Base-by-base conservation (phyloP, 2,797 vertebrate species). In the Sebastes hubbsi region DNA sequence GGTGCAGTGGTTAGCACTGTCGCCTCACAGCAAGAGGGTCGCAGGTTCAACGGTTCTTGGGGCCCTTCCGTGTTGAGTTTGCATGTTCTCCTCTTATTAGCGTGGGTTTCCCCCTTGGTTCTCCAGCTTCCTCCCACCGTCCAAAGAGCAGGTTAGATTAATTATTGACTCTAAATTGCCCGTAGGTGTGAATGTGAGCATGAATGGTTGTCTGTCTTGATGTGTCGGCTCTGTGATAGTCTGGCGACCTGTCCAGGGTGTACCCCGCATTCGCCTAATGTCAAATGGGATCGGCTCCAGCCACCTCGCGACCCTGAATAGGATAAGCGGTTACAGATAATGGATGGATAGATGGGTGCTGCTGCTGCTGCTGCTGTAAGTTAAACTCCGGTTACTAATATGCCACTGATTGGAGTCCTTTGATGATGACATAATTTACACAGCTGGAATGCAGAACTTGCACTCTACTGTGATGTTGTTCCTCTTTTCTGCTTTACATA, bases 251-350 rank as follows among this genome's bases (percentile, higher is more conserved):
- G 8, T 52, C 18, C 46, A 52, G 8, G 18, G 0, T 52, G 18
- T 20, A 52, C 46, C 18, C 1, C 18, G 0, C 46, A 0, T 52
- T 9, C 4, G 46, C 46, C 46, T 0, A 52, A n/a, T 52, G 8
- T n/a, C 46, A 52, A 18, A 27, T 27, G 27, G 27, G 46, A 52
- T 52, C 18, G 18, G 46, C 46, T 52, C 46, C 2, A 52, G 46
- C 46, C 8, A 4, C 46, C 46, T 8, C 18, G 8, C 46, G 1
- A 49, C 46, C 46, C 46, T 52, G 8, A 52, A 52, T n/a, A n/a
- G 8, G 46, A 52, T 52, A 1, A 49, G 16, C 18, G 18, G 46
- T 52, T 52, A 52, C 46, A 20, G 46, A 52, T 52, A 52, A 52
- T 52, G 18, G 46, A 52, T 52, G 18, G 46, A 52, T 52, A 52